These are phyloP conservation scores for Bambusicola thoracicus DNA, from an alignment of 2,113 vertebrate genomes.

Conservation along the genomic window DNA sequence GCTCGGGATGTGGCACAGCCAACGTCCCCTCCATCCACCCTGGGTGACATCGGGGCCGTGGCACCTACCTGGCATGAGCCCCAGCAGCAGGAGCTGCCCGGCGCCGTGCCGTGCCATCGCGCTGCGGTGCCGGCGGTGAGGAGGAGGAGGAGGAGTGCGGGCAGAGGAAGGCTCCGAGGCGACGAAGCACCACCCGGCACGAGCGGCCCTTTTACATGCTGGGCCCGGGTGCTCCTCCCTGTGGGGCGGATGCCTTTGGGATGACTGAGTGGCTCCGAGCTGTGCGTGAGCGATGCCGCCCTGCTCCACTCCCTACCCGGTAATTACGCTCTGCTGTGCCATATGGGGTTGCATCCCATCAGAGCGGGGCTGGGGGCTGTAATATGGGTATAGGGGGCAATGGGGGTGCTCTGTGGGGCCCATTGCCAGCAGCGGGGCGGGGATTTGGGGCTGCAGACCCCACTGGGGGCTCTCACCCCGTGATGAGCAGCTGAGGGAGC, in stretches of 20 bases:
- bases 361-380: rapidly evolving
- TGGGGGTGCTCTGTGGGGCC: rapidly evolving
- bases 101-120: constrained; percentile 67
- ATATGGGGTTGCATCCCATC: background rate
- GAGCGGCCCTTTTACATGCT: constrained; percentile 41
- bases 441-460: rapidly evolving
- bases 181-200: background rate
- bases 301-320: constrained; percentile 38
- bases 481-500: background rate
- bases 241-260: constrained; percentile 57
- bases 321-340: constrained; percentile 31
- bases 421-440: rapidly evolving
- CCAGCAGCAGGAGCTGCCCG: constrained; percentile 69
- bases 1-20: background rate
- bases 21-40: background rate
- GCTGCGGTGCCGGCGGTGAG: background rate
- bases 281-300: constrained; percentile 30
- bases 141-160: background rate
- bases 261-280: constrained; percentile 66
- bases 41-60: rapidly evolving
- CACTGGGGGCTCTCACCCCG: rapidly evolving
- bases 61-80: constrained; percentile 76
- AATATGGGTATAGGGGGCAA: rapidly evolving
- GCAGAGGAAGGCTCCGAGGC: background rate
- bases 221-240: constrained; percentile 44